Base-by-base conservation (phyloP, 2,113 vertebrate species). In the Sylvietta virens region DNA sequence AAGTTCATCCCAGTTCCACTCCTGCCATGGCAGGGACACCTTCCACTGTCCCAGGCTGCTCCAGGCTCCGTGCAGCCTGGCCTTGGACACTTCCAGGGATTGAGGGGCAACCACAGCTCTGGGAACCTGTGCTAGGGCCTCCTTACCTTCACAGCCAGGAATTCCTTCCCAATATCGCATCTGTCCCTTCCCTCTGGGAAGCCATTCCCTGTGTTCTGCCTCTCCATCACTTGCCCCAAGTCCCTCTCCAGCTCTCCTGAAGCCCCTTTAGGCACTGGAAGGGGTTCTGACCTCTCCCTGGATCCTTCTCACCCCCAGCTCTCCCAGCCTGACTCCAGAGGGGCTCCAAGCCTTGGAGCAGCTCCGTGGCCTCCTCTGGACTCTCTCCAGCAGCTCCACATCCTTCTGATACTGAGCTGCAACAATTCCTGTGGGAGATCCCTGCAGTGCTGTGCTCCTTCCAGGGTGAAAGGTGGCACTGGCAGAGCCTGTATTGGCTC, bases 201-300 rank as follows among this genome's bases (percentile, higher is more conserved):
- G 40, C 57, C 35, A 42, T 64, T 87, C 57, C 56, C 56, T 11
- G 5, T 12, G 42, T 48, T 42, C 85, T 64, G 57, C 8, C 48
- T 9, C 74, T 80, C 42, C 30, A 80, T 1, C 1, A 15, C 40
- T 47, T 62, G 40, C 62, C 44, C 71, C 16, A 2, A 50, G 44
- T 37, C 31, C 37, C 74, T 54, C 56, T 30, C 6, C 84, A 62
- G 57, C 57, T 56, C 57, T 64, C 35, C 35, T 80, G 85, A 26
- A 80, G n/a, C 26, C 30, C 26, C 57, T 64, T 30, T 0, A 18
- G n/a, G 16, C 35, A 2, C 66, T 78, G 53, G 0, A 0, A 51
- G 48, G 37, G 18, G 45, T 45, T 53, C 53, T 64, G 20, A 64
- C 48, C 5, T 62, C 9, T 47, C 24, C 40, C n/a, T 79, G n/a